Evolutionary conservation across 2,888 invertebrate species (phyloP).

Genomic region (Trissolcus brochymenae): DNA sequence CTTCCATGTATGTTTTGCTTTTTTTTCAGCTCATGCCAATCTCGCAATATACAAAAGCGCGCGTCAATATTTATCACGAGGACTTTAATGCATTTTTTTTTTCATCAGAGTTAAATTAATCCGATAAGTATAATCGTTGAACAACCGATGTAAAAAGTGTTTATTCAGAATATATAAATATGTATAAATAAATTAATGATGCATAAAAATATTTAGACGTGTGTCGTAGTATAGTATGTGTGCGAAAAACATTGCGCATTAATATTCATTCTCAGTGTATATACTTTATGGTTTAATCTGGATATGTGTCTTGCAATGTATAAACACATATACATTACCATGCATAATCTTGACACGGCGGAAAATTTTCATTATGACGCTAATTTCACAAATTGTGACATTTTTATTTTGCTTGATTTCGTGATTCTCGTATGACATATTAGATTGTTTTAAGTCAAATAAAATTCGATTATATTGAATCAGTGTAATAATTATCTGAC

Average conservation of each 20-base stretch:
- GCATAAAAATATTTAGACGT: conserved; percentile 24
- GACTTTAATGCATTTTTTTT: too few relatives aligned
- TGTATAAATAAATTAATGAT: conserved; percentile 11
- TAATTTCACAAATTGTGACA: conserved; percentile 44
- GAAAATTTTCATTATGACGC: conserved; percentile 51
- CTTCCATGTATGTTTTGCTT: not conserved
- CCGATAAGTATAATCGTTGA: not conserved
- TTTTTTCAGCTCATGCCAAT: not conserved
- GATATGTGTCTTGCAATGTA: conserved; percentile 38
- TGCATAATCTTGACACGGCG: conserved; percentile 45
- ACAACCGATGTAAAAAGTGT: conserved; percentile 17
- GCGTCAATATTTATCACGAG: not conserved
- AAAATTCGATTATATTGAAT: not conserved
- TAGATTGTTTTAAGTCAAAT: not conserved
- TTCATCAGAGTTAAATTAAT: conserved; percentile 1
- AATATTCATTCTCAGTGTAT: conserved; percentile 37
- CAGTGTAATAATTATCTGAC: not conserved
- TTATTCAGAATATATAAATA: conserved; percentile 12
- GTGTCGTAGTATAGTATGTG: not conserved
- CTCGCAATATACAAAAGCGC: conserved; percentile 3
- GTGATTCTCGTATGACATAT: conserved; percentile 17
- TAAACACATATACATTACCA: conserved; percentile 34
- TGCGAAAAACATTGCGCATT: conserved; percentile 23
- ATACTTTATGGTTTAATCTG: conserved; percentile 19
- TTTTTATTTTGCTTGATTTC: conserved; percentile 29